Percentiles rank a stretch among this genome's conserved stretches.
These are phyloP conservation scores for Cryptocephalus moraei DNA, from an alignment of 2,888 invertebrate species.

Conservation along the genomic window DNA sequence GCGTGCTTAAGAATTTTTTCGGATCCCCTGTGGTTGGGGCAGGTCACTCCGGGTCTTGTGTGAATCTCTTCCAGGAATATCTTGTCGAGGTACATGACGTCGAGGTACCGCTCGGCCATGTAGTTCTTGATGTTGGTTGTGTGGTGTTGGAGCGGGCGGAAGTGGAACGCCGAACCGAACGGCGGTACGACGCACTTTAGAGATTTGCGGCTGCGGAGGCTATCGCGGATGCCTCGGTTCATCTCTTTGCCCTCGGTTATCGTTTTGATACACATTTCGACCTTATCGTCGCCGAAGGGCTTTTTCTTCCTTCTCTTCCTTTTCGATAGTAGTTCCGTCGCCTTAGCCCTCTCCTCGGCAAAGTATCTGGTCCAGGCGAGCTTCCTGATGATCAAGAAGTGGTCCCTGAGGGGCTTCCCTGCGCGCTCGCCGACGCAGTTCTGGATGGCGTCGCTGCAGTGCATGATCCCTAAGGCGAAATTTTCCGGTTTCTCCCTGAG, in stretches of 20 bases:
- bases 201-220: constrained; percentile 25
- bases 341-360: constrained; percentile 7
- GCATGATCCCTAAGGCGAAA: constrained; percentile 35
- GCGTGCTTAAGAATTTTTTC: constrained; percentile 26
- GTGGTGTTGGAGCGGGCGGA: constrained; percentile 33
- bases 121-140: constrained; percentile 35
- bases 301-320: constrained; percentile 8
- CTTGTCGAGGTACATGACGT: constrained; percentile 37
- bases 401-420: constrained; percentile 34
- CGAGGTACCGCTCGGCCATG: constrained; percentile 38
- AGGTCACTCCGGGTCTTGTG: constrained; percentile 25
- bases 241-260: background rate
- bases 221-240: constrained; percentile 20
- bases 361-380: constrained; percentile 32
- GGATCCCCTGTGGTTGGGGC: constrained; percentile 32
- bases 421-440: constrained; percentile 33
- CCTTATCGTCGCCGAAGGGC: background rate
- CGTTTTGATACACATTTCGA: background rate
- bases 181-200: constrained; percentile 26
- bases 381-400: constrained; percentile 34
- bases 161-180: constrained; percentile 14
- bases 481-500: constrained; percentile 32
- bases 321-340: constrained; percentile 16
- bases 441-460: constrained; percentile 35
- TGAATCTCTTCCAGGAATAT: constrained; percentile 33